These are phyloP conservation scores for Sebastes kiyomatsui DNA, from an alignment of 2,797 vertebrate species.

Conservation along the genomic window DNA sequence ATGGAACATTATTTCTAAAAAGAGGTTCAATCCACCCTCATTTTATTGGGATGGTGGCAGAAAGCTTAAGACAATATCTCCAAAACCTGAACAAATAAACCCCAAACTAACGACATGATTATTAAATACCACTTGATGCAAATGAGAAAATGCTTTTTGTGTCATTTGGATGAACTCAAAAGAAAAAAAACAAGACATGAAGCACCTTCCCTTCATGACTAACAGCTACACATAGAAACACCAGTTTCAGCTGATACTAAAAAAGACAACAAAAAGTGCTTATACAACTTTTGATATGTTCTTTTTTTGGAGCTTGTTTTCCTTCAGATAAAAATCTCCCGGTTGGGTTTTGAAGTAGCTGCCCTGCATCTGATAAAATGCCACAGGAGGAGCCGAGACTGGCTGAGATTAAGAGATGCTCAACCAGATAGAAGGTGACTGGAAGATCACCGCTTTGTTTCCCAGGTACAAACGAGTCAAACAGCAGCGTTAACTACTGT, in stretches of 20 bases:
- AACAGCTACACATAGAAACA: neutral
- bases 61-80: neutral
- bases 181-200: neutral
- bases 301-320: neutral
- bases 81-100: neutral
- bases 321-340: neutral
- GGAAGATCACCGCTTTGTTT: neutral
- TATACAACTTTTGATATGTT: neutral
- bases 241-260: neutral
- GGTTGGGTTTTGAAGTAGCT: neutral
- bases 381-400: neutral
- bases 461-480: neutral
- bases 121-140: neutral
- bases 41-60: neutral
- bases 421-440: neutral
- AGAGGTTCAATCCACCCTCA: neutral
- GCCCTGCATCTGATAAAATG: neutral
- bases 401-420: neutral
- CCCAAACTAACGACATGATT: neutral
- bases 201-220: neutral
- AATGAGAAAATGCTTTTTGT: neutral
- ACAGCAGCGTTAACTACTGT: neutral
- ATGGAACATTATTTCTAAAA: neutral
- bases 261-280: neutral
- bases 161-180: neutral